These are phyloP conservation scores for Eilema griseolum DNA, from an alignment of 2,888 invertebrate species.

Conservation along the genomic window DNA sequence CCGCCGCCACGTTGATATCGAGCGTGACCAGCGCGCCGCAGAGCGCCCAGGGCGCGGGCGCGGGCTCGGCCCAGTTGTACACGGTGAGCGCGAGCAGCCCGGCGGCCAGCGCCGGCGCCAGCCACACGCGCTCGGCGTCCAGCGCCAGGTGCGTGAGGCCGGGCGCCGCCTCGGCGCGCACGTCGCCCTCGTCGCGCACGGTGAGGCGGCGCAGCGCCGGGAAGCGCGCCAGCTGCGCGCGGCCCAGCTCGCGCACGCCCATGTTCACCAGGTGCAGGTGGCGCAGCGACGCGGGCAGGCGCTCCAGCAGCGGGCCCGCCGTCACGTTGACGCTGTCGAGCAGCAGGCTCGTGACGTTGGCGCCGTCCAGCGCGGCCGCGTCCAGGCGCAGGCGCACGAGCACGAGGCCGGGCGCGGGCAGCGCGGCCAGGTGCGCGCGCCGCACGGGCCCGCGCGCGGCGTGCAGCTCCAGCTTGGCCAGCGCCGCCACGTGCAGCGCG, in stretches of 20 bases:
- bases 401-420: background rate
- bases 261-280: background rate
- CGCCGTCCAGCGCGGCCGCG: background rate
- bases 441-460: background rate
- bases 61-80: background rate
- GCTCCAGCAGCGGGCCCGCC: background rate
- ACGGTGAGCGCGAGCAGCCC: background rate
- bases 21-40: constrained; percentile 21
- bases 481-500: background rate
- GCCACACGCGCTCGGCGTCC: background rate
- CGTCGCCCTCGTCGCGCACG: background rate
- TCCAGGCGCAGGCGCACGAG: background rate
- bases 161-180: background rate
- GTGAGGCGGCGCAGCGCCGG: background rate
- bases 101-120: background rate
- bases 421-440: background rate
- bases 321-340: constrained; percentile 6
- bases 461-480: background rate
- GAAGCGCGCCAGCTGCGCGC: background rate
- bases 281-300: constrained; percentile 5
- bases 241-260: background rate
- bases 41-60: constrained; percentile 37
- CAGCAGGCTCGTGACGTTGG: background rate
- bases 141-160: background rate
- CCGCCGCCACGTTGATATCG: background rate